Conservation (phyloP, 2,797 vertebrate species). For the Poliocrania exsul region DNA sequence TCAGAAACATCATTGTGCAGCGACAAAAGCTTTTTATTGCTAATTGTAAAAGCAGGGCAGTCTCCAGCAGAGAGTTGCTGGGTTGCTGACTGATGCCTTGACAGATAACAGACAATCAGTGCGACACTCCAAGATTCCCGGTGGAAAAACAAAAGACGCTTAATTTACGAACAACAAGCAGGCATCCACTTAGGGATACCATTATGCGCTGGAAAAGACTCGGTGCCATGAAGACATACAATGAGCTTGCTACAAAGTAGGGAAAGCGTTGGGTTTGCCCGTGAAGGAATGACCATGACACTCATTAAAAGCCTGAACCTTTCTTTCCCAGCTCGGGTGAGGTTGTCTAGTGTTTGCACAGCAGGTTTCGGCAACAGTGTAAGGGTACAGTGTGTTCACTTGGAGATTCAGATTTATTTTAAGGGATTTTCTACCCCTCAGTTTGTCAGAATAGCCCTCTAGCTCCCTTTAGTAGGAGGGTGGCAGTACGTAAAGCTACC, state of each 20-base stretch:
- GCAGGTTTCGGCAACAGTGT: neutral
- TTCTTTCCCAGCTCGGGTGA: neutral
- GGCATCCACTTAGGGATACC: conserved; percentile 28
- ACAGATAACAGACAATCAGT: conserved; percentile 70
- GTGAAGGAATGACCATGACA: neutral
- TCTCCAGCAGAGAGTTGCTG: conserved; percentile 67
- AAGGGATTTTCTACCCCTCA: neutral
- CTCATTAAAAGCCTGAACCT: neutral
- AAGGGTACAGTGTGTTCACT: neutral
- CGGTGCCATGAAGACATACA: neutral
- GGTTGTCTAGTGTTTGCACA: neutral
- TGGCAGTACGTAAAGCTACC: neutral
- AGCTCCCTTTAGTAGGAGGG: neutral
- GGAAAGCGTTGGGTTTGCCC: neutral
- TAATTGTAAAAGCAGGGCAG: conserved; percentile 70
- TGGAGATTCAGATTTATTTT: neutral
- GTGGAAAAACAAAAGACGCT: conserved; percentile 44
- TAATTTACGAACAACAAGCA: conserved; percentile 39
- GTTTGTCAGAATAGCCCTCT: neutral
- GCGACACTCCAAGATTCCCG: conserved; percentile 2
- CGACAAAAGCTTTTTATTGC: conserved; percentile 64
- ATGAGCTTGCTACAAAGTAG: neutral
- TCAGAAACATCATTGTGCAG: conserved; percentile 56
- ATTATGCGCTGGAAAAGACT: conserved; percentile 28
- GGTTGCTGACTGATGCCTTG: conserved; percentile 68